Conservation (phyloP, 2,888 invertebrate species). For the Dastarcus helophoroides region DNA sequence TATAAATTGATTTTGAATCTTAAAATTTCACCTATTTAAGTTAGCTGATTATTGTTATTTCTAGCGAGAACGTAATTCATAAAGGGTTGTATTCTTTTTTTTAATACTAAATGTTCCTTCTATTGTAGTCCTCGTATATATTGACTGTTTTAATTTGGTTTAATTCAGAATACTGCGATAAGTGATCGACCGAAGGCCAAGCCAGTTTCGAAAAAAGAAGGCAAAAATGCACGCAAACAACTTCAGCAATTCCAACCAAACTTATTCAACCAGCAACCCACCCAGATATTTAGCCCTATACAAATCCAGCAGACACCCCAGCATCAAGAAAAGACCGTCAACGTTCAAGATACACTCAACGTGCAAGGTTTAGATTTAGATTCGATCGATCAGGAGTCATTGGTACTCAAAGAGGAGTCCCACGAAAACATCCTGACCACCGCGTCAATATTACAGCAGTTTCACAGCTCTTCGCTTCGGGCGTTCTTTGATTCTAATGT, state of each 20-base stretch:
- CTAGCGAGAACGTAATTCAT: too few relatives aligned
- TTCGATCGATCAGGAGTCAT: slow-evolving; percentile 26
- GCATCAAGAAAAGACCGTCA: slow-evolving; percentile 10
- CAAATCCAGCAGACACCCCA: slow-evolving; percentile 26
- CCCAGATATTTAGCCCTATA: slow-evolving; percentile 32
- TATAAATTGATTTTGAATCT: too few relatives aligned
- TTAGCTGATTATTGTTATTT: too few relatives aligned
- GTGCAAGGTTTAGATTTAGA: slow-evolving; percentile 31
- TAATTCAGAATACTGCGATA: slow-evolving; percentile 60
- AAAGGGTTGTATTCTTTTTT: too few relatives aligned
- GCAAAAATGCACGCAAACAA: slow-evolving; percentile 58
- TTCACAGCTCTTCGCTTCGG: slow-evolving; percentile 29
- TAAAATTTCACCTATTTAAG: too few relatives aligned
- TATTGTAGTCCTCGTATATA: too few relatives aligned
- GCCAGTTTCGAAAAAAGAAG: slow-evolving; percentile 68
- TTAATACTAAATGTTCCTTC: too few relatives aligned
- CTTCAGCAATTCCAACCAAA: slow-evolving; percentile 32
- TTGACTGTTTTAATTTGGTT: too few relatives aligned
- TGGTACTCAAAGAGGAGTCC: slow-evolving; percentile 27
- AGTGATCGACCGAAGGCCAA: slow-evolving; percentile 78
- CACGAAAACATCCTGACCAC: slow-evolving; percentile 24
- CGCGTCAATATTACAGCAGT: slow-evolving; percentile 34
- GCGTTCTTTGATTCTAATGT: slow-evolving; percentile 32
- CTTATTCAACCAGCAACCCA: slow-evolving; percentile 34
- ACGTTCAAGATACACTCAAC: slow-evolving; percentile 25